Evolutionary conservation across 1,140 invertebrate genomes (phyloP), one percentile per base, ranked within the genome.

Genomic region (Trichomalopsis sarcophagae): DNA sequence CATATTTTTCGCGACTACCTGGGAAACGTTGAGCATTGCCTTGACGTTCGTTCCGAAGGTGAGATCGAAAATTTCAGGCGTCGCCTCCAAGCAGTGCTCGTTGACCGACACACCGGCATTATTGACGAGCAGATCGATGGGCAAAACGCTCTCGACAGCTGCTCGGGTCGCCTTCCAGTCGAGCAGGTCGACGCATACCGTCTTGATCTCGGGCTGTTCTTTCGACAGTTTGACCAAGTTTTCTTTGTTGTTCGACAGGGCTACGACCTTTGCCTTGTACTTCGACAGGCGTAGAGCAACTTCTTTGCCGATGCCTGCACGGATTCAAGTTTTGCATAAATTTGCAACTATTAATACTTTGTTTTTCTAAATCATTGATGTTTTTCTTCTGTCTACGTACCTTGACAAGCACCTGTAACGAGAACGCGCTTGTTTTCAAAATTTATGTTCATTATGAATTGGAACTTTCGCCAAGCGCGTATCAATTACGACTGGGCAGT

Each of bases 11-110:
- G 96, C 95, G 84, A 97, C 95, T 86, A 96, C 90, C 94, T 98
- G 98, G 9, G 96, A 96, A 10, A 98, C 95, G 91, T 98, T 97
- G 33, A 98, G 94, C 0, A 97, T 93, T 5, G 97, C 94, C 93
- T 98, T 98, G 0, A 98, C 95, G 93, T 99, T 98, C 0, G 98
- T 92, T 90, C 95, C 93, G 89, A 97, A 97, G 14, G 94, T 93
- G 74, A 93, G 90, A 90, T 98, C 96, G 87, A 98, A 95, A 86
- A 95, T 94, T 81, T 96, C 92, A 79, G 95, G 93, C 10, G 93
- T 95, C 9, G 96, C 92, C 71, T 97, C 94, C 0, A 96, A 91
- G 88, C 98, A 96, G 3, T 95, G 92, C 74, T 94, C 93, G 0
- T 96, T 91, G 69, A 36, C 21, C 91, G 91, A 6, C 94, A 80